Percentiles rank a stretch among this genome's conserved stretches.
Evolutionary conservation across 1,140 invertebrate species (phyloP).

Genomic region (Anastatus disparis): DNA sequence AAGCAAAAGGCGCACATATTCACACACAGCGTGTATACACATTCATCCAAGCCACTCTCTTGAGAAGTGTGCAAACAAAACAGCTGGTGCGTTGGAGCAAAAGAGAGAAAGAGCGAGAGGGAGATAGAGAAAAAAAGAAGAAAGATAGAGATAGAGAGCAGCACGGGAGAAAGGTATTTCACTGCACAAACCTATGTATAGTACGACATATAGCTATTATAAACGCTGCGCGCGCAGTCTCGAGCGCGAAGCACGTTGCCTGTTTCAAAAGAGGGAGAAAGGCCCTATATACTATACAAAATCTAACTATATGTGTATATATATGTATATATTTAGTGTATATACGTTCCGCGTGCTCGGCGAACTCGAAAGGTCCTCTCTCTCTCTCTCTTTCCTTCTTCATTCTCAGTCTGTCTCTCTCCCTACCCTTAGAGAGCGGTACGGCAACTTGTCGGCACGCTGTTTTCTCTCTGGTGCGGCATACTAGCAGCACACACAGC

Average conservation of each 20-base stretch:
- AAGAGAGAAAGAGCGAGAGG: not conserved
- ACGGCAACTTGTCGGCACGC: conserved; percentile 31
- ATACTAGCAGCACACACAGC: no score
- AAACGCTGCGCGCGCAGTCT: no score
- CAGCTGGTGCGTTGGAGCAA: not conserved
- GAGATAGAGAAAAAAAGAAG: no score
- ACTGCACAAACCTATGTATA: not conserved
- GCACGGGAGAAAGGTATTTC: not conserved
- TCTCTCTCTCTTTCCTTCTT: not conserved
- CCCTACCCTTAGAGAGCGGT: no score
- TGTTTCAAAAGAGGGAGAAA: no score
- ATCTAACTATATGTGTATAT: not conserved
- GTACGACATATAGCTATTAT: no score
- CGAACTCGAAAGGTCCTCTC: not conserved
- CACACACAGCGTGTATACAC: no score
- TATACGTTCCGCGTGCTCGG: conserved; percentile 21
- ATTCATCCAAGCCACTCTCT: no score
- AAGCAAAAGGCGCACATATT: no score
- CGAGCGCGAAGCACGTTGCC: not conserved
- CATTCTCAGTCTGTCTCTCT: not conserved
- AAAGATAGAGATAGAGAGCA: not conserved
- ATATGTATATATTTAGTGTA: not conserved
- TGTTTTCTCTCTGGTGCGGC: not conserved
- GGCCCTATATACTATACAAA: not conserved
- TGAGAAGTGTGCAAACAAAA: no score